Evolutionary conservation across 2,797 vertebrate species (phyloP).

Genomic region (Euthynnus affinis): DNA sequence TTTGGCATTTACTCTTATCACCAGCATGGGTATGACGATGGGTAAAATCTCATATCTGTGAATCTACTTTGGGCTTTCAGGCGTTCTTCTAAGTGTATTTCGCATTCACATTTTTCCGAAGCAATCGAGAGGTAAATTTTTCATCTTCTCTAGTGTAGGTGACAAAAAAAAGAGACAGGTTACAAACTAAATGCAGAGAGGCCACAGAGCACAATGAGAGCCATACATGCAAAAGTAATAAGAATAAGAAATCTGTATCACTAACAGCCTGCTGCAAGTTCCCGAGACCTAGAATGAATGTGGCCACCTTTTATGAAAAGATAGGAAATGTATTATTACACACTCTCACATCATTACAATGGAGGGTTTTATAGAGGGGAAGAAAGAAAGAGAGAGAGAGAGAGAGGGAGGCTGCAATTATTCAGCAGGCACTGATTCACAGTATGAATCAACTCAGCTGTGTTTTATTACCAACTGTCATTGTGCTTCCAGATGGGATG

Average conservation of each 20-base stretch:
- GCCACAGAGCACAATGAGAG: background rate
- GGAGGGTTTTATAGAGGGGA: constrained; percentile 32
- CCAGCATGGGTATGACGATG: too few relatives aligned
- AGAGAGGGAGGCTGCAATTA: constrained; percentile 35
- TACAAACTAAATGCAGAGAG: background rate
- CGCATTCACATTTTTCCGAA: background rate
- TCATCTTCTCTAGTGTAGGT: background rate
- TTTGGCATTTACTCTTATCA: too few relatives aligned
- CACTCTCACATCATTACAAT: constrained; percentile 28
- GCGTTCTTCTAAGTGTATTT: too few relatives aligned
- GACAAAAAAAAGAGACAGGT: background rate
- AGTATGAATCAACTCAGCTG: constrained; percentile 35
- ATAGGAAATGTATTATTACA: constrained; percentile 36
- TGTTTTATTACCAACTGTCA: constrained; percentile 54
- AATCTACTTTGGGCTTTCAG: too few relatives aligned
- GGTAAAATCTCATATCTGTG: too few relatives aligned
- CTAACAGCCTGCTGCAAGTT: background rate
- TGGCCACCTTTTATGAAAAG: constrained; percentile 12
- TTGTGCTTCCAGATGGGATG: constrained; percentile 44
- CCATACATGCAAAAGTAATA: constrained; percentile 3
- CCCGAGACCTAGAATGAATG: constrained; percentile 9
- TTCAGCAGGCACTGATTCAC: constrained; percentile 49
- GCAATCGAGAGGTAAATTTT: background rate
- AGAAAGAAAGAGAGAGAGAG: too few relatives aligned
- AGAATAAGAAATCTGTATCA: constrained; percentile 6